Evolutionary conservation across 2,113 vertebrate species (phyloP).

Genomic region (Gavialis gangeticus): DNA sequence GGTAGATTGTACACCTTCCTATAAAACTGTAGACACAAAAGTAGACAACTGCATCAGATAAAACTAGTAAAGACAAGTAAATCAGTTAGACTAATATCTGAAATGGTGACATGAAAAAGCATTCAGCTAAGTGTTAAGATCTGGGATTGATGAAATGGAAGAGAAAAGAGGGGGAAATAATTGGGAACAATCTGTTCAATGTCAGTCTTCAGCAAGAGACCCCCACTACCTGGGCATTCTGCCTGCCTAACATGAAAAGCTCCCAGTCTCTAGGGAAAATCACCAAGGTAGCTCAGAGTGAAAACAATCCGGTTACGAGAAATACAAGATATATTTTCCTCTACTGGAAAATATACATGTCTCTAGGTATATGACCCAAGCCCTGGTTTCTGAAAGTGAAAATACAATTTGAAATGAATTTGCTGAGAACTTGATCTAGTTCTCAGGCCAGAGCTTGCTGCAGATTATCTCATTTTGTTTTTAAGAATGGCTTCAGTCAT

Average conservation of each 20-base stretch:
- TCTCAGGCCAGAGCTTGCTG: neutral
- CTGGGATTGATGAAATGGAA: neutral
- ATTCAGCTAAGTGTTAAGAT: neutral
- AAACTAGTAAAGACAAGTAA: neutral
- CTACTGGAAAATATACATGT: neutral
- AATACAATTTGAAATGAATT: neutral
- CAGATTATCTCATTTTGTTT: neutral
- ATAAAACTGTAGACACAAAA: neutral
- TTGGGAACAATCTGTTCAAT: neutral
- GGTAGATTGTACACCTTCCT: neutral
- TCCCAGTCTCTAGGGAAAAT: neutral
- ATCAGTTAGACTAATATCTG: neutral
- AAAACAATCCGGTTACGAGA: neutral
- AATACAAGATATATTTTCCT: neutral
- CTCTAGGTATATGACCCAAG: neutral
- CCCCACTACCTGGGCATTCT: neutral
- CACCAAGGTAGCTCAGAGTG: neutral
- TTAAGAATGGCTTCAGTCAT: neutral
- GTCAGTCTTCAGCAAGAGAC: neutral
- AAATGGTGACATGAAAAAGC: neutral
- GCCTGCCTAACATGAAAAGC: neutral
- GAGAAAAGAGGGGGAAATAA: neutral
- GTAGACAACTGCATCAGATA: neutral
- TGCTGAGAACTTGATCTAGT: neutral
- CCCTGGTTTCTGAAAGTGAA: neutral